Percentiles rank a stretch among this genome's conserved stretches.
Evolutionary conservation across 2,113 vertebrate genomes (phyloP).

Genomic region (Ailurus styani): DNA sequence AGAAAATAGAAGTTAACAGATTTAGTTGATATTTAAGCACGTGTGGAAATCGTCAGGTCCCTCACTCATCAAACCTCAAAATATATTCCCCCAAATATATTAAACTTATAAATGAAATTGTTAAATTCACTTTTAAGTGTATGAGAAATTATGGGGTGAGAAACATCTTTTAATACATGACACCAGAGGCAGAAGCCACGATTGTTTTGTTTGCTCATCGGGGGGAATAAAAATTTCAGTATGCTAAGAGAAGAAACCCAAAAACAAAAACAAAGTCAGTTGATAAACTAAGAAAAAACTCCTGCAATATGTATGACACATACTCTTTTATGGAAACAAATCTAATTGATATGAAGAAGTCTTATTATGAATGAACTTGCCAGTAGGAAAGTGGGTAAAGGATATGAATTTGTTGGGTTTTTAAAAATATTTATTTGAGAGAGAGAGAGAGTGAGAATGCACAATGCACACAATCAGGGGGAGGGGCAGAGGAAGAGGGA

Average conservation of each 20-base stretch:
- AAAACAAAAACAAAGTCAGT: neutral
- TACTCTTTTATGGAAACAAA: neutral
- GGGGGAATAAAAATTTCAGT: neutral
- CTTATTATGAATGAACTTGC: neutral
- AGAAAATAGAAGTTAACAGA: neutral
- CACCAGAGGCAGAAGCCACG: neutral
- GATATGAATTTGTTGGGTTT: neutral
- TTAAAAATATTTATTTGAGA: neutral
- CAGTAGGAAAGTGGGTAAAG: neutral
- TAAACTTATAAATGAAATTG: neutral
- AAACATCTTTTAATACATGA: neutral
- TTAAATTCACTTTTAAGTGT: neutral
- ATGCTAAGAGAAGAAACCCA: neutral
- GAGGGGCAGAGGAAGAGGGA: neutral
- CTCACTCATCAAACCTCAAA: neutral
- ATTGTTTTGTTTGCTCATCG: neutral
- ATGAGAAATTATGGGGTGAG: neutral
- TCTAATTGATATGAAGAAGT: neutral
- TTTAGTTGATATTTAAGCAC: neutral
- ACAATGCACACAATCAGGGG: neutral
- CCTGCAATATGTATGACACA: neutral
- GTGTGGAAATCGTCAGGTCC: neutral
- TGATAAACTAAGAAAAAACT: neutral
- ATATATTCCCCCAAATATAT: neutral
- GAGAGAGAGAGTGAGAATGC: neutral